Base-by-base conservation (phyloP, 2,888 invertebrate species). In the Acanthococcus lagerstroemiae region DNA sequence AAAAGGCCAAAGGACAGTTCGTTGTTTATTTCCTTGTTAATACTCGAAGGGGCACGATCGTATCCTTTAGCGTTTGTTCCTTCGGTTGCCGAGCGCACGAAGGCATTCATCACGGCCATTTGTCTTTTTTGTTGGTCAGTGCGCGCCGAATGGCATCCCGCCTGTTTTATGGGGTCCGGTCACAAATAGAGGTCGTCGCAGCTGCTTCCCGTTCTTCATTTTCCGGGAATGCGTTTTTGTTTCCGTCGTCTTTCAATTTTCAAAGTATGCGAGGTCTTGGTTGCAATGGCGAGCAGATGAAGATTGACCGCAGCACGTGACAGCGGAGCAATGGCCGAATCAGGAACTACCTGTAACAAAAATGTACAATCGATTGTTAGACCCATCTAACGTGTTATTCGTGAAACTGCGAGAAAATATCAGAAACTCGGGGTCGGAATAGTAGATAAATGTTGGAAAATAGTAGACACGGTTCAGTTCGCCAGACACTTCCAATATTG, bases 21-120 rank as follows among this genome's bases (percentile, higher is more conserved):
- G 27, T 63, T 63, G 63, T 63, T 63, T 63, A 63, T 63, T 63
- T 63, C 63, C 63, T 63, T 63, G 63, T 63, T 63, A 63, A 63
- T 63, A 52, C 63, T 54, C 50, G 30, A 15, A 54, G 63, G 63
- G 63, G 63, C 63, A 63, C 63, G 63, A 37, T 52, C 30, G 52
- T 37, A 63, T 54, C 63, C 54, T 63, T 52, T 46, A 19, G 19
- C 48, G 15, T 25, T 60, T 24, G 37, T 44, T 45, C 25, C 19
- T 30, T n/a, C 24, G 17, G 15, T n/a, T n/a, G n/a, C n/a, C n/a
- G n/a, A n/a, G 30, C n/a, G 37, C 15, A 37, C 46, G 46, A 17
- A 19, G 46, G 17, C 46, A 45, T 45, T 45, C 19, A 19, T 45
- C 46, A n/a, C 37, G 37, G 12, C 37, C 37, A 37, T 37, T 52